These are phyloP conservation scores for Dendrocincla tyrannina DNA, from an alignment of 2,797 vertebrate species.

Conservation along the genomic window DNA sequence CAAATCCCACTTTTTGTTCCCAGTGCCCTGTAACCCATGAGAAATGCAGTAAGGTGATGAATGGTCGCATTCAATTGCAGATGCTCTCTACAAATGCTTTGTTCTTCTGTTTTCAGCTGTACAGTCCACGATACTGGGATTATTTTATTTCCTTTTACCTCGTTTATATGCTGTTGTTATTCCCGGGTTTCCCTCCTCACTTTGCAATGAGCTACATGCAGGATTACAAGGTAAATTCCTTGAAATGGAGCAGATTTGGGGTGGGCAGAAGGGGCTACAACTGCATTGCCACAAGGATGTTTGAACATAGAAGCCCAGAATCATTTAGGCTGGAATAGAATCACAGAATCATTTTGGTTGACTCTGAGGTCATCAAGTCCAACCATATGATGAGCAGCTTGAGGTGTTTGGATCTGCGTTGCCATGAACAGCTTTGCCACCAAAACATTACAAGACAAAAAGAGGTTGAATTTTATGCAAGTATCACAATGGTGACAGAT, in stretches of 20 bases:
- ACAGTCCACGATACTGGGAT: fast-evolving
- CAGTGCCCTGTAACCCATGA: background rate
- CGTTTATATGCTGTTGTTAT: background rate
- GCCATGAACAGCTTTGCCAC: background rate
- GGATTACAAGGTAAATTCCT: constrained; percentile 80
- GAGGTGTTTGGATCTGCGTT: background rate
- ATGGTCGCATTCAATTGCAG: no score
- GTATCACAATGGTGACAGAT: background rate
- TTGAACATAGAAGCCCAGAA: background rate
- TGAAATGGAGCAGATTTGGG: background rate
- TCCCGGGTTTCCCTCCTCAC: constrained; percentile 80
- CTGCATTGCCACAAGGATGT: fast-evolving
- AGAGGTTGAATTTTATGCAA: background rate
- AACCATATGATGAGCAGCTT: background rate
- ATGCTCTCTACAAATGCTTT: background rate
- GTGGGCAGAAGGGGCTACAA: background rate
- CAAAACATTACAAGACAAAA: background rate
- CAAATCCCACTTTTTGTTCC: background rate
- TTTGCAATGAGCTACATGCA: constrained; percentile 87
- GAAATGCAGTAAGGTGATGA: background rate
- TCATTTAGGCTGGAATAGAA: background rate
- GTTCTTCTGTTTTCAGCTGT: background rate
- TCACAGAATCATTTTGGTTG: background rate
- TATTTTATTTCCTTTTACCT: background rate
- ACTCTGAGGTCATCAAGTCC: background rate